Conservation (phyloP, 1,140 invertebrate species). For the Drosophila aff. region DNA sequence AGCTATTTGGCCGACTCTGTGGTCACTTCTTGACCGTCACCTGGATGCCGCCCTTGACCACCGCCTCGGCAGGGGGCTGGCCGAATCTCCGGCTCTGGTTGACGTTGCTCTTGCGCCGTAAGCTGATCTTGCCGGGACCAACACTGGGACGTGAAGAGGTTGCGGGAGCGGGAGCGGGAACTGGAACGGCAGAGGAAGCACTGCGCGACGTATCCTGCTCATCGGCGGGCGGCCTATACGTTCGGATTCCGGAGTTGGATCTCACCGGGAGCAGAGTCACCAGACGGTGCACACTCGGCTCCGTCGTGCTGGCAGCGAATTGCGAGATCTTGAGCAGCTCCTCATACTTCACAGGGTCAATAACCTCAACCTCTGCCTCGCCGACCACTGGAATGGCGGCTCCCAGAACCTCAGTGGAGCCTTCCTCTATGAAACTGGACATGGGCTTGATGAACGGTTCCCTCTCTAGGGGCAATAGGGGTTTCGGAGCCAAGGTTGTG, state of each 20-base stretch:
- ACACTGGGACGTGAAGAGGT: constrained; percentile 2
- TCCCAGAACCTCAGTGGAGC: constrained; percentile 64
- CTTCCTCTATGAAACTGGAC: constrained; percentile 75
- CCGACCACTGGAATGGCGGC: constrained; percentile 78
- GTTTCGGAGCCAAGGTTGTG: constrained; percentile 28
- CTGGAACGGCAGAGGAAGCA: neutral
- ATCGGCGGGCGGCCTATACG: constrained; percentile 64
- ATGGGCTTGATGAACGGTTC: constrained; percentile 78
- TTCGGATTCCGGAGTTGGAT: constrained; percentile 84
- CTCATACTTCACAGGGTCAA: constrained; percentile 83
- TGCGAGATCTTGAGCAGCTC: constrained; percentile 79
- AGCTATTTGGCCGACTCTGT: constrained; percentile 14
- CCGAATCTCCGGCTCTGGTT: constrained; percentile 73
- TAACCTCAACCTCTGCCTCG: constrained; percentile 82
- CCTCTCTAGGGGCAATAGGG: constrained; percentile 50
- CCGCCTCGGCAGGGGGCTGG: constrained; percentile 66
- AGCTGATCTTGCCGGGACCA: constrained; percentile 35
- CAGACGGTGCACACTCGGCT: constrained; percentile 66
- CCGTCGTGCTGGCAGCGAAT: constrained; percentile 62
- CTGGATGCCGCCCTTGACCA: constrained; percentile 74
- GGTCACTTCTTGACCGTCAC: constrained; percentile 76
- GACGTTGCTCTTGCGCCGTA: constrained; percentile 59
- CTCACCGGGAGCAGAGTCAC: constrained; percentile 81
- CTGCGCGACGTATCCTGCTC: constrained; percentile 58
- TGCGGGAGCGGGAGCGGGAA: neutral